These are phyloP conservation scores for Timema cristinae DNA, from an alignment of 2,888 invertebrate species.

Conservation along the genomic window DNA sequence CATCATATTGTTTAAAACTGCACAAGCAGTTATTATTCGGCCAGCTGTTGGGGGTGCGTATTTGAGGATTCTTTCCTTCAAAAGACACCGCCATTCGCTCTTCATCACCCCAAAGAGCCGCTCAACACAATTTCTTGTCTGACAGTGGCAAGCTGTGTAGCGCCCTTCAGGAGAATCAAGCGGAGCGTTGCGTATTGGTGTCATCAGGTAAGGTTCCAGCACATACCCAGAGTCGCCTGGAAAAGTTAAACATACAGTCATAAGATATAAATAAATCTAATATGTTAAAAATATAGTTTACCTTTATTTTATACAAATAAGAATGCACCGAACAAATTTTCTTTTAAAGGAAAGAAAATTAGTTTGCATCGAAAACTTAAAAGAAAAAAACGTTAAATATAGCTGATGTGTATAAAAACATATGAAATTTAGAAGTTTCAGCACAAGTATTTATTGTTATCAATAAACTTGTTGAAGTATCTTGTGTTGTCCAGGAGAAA, in stretches of 20 bases:
- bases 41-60: not conserved
- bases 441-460: too few species aligned
- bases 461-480: too few species aligned
- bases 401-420: too few species aligned
- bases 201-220: not conserved
- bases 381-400: too few species aligned
- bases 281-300: too few species aligned
- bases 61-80: not conserved
- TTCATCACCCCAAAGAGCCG: not conserved
- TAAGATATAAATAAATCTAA: too few species aligned
- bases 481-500: too few species aligned
- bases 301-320: too few species aligned
- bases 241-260: not conserved
- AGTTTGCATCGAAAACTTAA: too few species aligned
- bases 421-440: too few species aligned
- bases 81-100: not conserved
- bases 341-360: too few species aligned
- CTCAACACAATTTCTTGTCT: constrained; percentile 1
- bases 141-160: not conserved
- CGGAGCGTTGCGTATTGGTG: not conserved
- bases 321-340: too few species aligned
- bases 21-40: not conserved
- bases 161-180: not conserved
- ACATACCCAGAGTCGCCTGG: constrained; percentile 4
- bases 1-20: constrained; percentile 12